Evolutionary conservation across 2,888 invertebrate species (phyloP).

Genomic region (Noctua fimbriata): DNA sequence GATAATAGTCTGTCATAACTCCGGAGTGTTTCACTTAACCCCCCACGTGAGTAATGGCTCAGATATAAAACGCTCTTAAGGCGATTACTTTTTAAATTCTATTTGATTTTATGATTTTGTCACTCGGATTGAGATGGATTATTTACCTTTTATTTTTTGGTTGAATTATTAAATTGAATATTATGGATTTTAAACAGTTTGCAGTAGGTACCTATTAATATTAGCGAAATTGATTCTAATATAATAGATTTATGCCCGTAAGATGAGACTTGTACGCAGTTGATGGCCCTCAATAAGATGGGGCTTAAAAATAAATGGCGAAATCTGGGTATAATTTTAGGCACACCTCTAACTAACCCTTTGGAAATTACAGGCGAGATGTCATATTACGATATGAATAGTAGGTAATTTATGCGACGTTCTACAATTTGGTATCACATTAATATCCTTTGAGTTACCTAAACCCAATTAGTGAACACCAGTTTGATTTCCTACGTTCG

Average conservation of each 20-base stretch:
- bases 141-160: constrained; percentile 16
- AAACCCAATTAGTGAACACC: not conserved
- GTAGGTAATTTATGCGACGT: not conserved
- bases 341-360: not conserved
- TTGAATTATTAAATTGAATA: not conserved
- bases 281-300: not conserved
- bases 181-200: not conserved
- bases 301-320: not conserved
- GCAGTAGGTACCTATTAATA: not conserved
- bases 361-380: not conserved
- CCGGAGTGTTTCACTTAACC: constrained; percentile 67
- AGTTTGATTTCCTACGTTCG: not conserved
- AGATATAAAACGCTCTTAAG: constrained; percentile 57
- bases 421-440: not conserved
- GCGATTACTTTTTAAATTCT: constrained; percentile 59
- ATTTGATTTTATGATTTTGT: constrained; percentile 53
- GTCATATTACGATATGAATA: not conserved
- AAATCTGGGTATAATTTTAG: not conserved
- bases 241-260: not conserved
- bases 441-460: not conserved
- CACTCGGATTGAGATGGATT: constrained; percentile 19
- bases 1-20: constrained; percentile 74
- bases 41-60: constrained; percentile 62
- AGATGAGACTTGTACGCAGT: not conserved
- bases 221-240: not conserved